Evolutionary conservation across 2,888 invertebrate species (phyloP).

Genomic region (Macaria notata): DNA sequence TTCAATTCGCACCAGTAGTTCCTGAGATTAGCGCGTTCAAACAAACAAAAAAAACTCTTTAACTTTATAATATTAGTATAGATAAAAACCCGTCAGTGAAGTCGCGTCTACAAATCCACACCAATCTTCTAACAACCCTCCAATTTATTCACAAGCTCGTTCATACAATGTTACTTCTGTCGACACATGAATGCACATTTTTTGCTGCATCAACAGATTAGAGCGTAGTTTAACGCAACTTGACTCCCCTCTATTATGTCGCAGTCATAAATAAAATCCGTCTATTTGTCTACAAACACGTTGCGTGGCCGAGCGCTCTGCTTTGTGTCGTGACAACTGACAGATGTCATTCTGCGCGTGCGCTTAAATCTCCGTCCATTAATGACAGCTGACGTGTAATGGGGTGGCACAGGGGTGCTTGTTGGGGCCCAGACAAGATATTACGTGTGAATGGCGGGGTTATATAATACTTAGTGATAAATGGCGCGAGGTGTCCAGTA

Average conservation of each 20-base stretch:
- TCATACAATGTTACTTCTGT: slow-evolving; percentile 12
- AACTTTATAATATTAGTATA: too few relatives aligned
- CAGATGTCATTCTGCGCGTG: slow-evolving; percentile 21
- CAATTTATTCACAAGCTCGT: background rate
- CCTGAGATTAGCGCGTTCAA: too few relatives aligned
- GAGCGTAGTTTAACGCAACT: slow-evolving; percentile 10
- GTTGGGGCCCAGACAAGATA: background rate
- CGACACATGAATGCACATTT: slow-evolving; percentile 13
- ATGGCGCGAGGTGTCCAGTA: too few relatives aligned
- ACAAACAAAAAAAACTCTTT: too few relatives aligned
- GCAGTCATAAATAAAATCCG: slow-evolving; percentile 21
- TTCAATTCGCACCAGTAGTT: too few relatives aligned
- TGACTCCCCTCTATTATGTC: slow-evolving; percentile 20
- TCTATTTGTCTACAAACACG: slow-evolving; percentile 34
- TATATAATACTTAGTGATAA: background rate
- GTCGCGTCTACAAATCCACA: too few relatives aligned
- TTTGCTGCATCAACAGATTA: slow-evolving; percentile 1
- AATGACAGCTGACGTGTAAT: slow-evolving; percentile 17
- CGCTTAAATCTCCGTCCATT: slow-evolving; percentile 26
- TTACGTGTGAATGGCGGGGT: background rate
- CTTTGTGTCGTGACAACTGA: slow-evolving; percentile 24
- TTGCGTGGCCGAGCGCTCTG: slow-evolving; percentile 8
- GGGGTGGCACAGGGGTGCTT: slow-evolving; percentile 10
- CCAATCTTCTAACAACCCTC: too few relatives aligned
- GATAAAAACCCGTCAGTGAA: too few relatives aligned